Evolutionary conservation across 2,113 vertebrate genomes (phyloP), one percentile per base, ranked within the genome.

Genomic region (Bufo gargarizans): DNA sequence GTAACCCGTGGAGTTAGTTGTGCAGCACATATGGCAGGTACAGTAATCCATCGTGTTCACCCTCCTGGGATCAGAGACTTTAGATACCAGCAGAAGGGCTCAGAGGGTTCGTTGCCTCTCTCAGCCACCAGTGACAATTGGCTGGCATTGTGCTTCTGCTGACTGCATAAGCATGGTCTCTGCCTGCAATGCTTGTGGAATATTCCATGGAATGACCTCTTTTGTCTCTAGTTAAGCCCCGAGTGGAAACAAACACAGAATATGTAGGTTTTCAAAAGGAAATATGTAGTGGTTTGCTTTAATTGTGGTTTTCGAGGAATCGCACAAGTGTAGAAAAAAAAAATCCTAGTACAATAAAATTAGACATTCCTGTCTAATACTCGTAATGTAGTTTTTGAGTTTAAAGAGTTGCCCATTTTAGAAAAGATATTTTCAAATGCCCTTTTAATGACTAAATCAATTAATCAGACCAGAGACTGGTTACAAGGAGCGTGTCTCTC

Each of bases 181-280:
- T 84, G 69, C 55, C 47, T 72, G 19, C 22, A 6, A 71, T 10
- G 58, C 19, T 56, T 50, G 43, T 88, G 79, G 86, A 88, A 82
- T 88, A 82, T 82, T 88, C 86, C 69, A 63, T 74, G 69, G 20
- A 71, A 61, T 13, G 86, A 71, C 55, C 0, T 11, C 78, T 33
- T 87, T 87, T 87, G 86, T 82, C 74, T 14, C n/a, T n/a, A n/a
- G n/a, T n/a, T n/a, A n/a, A n/a, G n/a, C n/a, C n/a, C n/a, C 2
- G 53, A 49, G 55, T 72, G 22, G 63, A 63, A 82, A 53, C 77
- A 82, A 63, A 81, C 69, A 45, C 65, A 14, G 4, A 56, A 12
- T 55, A 63, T 45, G 47, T 55, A 43, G 59, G 59, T 45, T 63
- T 80, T 79, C n/a, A 6, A 59, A 17, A 22, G 55, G 55, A 22